These are phyloP conservation scores for Drosophila azteca DNA, from an alignment of 1,140 invertebrate species.

Conservation along the genomic window DNA sequence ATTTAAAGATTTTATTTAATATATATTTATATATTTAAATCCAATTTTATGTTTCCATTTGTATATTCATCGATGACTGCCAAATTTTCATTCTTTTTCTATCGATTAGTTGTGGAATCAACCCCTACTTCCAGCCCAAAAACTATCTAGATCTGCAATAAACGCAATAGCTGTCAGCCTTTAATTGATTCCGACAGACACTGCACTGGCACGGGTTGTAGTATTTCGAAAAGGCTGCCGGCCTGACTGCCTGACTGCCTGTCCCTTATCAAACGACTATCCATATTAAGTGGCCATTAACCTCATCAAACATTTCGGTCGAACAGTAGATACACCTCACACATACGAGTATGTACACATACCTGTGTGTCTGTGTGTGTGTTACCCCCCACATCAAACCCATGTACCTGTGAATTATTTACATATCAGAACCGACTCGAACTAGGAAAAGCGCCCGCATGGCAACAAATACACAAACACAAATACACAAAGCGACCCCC, in stretches of 20 bases:
- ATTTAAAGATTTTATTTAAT: too few species aligned
- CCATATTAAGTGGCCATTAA: conserved; percentile 19
- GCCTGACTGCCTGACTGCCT: too few species aligned
- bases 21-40: too few species aligned
- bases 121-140: too few species aligned
- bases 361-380: neutral
- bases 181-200: conserved; percentile 9
- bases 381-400: conserved; percentile 3
- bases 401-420: conserved; percentile 46
- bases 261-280: conserved; percentile 4
- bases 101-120: too few species aligned
- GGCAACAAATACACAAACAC: conserved; percentile 17
- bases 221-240: neutral
- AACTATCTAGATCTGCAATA: neutral
- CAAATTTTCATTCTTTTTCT: too few species aligned
- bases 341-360: neutral
- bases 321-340: neutral
- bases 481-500: neutral
- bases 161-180: neutral
- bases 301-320: conserved; percentile 11
- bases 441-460: conserved; percentile 7
- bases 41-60: too few species aligned
- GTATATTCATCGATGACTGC: too few species aligned
- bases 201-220: too few species aligned
- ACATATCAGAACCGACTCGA: conserved; percentile 56